phyloP scores from a whole-genome alignment of 2,797 vertebrate genomes.

The Sitta carolinensis region DNA sequence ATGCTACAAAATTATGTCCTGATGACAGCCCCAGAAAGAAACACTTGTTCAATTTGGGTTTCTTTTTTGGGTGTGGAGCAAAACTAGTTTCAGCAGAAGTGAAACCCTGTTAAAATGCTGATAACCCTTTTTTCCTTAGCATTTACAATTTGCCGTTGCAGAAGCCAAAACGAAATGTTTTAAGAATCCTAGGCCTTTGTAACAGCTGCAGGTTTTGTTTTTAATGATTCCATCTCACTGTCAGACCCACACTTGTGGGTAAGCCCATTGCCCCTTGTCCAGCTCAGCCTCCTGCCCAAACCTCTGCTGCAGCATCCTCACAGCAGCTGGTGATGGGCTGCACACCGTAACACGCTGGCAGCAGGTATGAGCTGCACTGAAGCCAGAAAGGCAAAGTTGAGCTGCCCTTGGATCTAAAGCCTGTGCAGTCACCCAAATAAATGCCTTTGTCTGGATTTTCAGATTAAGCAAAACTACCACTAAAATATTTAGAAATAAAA shows the following conservation, averaged over 20 bases:
- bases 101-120: background rate
- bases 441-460: background rate
- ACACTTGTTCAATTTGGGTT: background rate
- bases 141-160: background rate
- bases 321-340: rapidly evolving
- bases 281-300: background rate
- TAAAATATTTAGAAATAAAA: background rate
- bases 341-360: rapidly evolving
- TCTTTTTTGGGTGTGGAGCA: background rate
- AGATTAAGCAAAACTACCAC: background rate
- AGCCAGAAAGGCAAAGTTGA: background rate
- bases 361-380: background rate
- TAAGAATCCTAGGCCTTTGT: background rate
- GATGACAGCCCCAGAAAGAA: background rate
- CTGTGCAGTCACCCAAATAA: rapidly evolving
- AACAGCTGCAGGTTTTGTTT: background rate
- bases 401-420: background rate
- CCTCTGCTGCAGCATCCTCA: rapidly evolving
- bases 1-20: background rate
- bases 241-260: background rate
- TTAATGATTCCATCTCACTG: rapidly evolving
- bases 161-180: background rate
- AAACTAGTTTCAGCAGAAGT: background rate
- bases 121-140: background rate
- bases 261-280: background rate